phyloP scores from a whole-genome alignment of 2,797 vertebrate genomes.

The Sebastes iracundus region DNA sequence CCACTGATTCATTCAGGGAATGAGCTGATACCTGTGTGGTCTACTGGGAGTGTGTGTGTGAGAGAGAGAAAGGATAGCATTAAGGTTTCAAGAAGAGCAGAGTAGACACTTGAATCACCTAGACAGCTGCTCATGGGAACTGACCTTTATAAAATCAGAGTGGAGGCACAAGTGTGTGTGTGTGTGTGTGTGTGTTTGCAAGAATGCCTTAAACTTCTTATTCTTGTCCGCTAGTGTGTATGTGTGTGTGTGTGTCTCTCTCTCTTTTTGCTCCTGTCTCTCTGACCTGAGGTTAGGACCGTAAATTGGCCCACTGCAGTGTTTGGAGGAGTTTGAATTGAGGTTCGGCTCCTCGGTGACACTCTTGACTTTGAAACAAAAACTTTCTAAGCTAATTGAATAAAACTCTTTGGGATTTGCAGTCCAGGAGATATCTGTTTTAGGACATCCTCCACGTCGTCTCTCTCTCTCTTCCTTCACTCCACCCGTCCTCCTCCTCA shows the following conservation, averaged over 20 bases:
- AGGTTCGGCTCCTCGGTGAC: constrained; percentile 60
- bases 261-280: constrained; percentile 34
- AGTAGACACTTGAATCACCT: constrained; percentile 57
- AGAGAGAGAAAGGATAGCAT: constrained; percentile 24
- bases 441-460: constrained; percentile 20
- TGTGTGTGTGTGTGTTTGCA: constrained; percentile 1
- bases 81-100: constrained; percentile 46
- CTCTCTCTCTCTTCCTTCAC: neutral
- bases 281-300: constrained; percentile 66
- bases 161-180: constrained; percentile 30
- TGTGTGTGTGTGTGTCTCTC: constrained; percentile 11
- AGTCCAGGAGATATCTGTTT: constrained; percentile 37
- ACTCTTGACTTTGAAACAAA: constrained; percentile 72
- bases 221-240: neutral
- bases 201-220: constrained; percentile 10
- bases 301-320: constrained; percentile 69
- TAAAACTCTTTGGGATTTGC: constrained; percentile 47
- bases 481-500: constrained; percentile 6
- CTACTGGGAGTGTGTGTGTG: constrained; percentile 19
- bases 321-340: constrained; percentile 57
- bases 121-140: constrained; percentile 57
- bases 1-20: constrained; percentile 59
- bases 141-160: constrained; percentile 72
- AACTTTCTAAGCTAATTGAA: constrained; percentile 73
- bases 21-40: constrained; percentile 21